These are phyloP conservation scores for Noctua janthe DNA, from an alignment of 2,888 invertebrate species.

Conservation along the genomic window DNA sequence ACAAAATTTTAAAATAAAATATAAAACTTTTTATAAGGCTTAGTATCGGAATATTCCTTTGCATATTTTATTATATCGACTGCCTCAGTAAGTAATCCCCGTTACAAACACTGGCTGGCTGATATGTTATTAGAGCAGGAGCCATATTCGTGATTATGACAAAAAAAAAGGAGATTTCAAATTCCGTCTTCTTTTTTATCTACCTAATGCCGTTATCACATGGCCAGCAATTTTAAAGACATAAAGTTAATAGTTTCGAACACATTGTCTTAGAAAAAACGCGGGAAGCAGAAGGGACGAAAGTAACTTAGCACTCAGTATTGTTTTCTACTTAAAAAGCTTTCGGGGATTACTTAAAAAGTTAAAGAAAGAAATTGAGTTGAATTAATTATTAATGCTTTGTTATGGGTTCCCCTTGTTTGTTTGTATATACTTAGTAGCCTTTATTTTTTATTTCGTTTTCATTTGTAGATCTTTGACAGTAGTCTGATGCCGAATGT, in stretches of 20 bases:
- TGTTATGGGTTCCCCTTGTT: conserved; percentile 58
- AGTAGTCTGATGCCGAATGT: not conserved
- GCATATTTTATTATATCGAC: no score
- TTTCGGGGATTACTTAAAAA: conserved; percentile 82
- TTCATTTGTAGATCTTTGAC: not conserved
- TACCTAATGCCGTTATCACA: not conserved
- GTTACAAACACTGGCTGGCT: not conserved
- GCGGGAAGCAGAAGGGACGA: conserved; percentile 59
- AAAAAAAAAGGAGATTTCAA: not conserved
- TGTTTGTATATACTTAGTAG: conserved; percentile 42
- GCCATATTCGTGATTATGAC: not conserved
- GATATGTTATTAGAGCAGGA: not conserved
- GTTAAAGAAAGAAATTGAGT: conserved; percentile 79
- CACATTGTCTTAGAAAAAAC: conserved; percentile 53
- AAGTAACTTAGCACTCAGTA: conserved; percentile 80
- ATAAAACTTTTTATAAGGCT: no score
- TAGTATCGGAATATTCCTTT: no score
- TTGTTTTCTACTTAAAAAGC: conserved; percentile 80
- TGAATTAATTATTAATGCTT: conserved; percentile 77
- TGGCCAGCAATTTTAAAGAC: conserved; percentile 38
- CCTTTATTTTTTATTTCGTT: conserved; percentile 3
- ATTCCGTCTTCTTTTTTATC: not conserved
- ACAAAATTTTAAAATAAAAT: not conserved
- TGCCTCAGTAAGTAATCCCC: not conserved
- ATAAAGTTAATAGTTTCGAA: conserved; percentile 53